These are phyloP conservation scores for Branchellion lobata DNA, from an alignment of 2,888 invertebrate genomes.

Conservation along the genomic window DNA sequence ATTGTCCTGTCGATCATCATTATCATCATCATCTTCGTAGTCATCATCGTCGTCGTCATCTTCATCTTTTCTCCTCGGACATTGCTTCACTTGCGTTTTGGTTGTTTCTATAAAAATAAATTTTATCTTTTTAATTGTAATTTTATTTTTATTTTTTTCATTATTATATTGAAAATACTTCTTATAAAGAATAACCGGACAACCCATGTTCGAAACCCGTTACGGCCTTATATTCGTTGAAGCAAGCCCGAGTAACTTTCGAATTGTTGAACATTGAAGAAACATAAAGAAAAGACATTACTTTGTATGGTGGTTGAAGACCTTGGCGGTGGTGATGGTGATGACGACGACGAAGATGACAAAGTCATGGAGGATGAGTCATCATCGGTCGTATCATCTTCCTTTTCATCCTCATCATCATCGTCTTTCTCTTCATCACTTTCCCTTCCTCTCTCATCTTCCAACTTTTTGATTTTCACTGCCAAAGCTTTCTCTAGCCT, in stretches of 20 bases:
- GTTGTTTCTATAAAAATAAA: not conserved
- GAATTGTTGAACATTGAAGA: too few relatives aligned
- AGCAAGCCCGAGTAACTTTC: too few relatives aligned
- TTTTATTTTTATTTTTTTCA: too few relatives aligned
- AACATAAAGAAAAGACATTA: too few relatives aligned
- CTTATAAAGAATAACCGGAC: too few relatives aligned
- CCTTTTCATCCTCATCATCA: not conserved
- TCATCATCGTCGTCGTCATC: not conserved
- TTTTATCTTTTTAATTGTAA: too few relatives aligned
- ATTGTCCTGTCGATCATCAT: not conserved
- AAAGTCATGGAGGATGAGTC: not conserved
- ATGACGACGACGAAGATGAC: not conserved
- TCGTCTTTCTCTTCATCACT: not conserved
- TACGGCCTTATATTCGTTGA: too few relatives aligned
- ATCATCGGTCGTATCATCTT: not conserved
- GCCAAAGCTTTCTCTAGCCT: not conserved
- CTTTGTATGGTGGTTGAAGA: too few relatives aligned
- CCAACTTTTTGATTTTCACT: not conserved
- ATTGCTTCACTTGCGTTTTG: not conserved
- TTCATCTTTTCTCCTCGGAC: not conserved
- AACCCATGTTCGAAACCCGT: too few relatives aligned
- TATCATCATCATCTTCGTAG: conserved; percentile 4
- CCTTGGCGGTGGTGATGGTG: not conserved
- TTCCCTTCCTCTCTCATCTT: not conserved
- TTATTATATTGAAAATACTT: too few relatives aligned